Conservation (phyloP, 2,888 invertebrate species). For the Catonia carolina region DNA sequence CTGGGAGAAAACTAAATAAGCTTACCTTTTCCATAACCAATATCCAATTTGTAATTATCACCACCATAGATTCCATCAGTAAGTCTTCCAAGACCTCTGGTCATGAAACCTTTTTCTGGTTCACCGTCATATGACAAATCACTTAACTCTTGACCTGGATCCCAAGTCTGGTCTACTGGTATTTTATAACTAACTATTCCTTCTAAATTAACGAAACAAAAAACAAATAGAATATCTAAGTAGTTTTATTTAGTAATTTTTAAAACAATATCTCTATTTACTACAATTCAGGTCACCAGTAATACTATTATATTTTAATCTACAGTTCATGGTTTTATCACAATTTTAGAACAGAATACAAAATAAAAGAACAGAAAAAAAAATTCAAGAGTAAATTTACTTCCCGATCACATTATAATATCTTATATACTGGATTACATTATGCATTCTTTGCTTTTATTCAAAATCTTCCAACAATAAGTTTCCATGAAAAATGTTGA, state of each 20-base stretch:
- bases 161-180: constrained; percentile 50
- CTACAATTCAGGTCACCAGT: too few species aligned
- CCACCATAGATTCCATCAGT: constrained; percentile 58
- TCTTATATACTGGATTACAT: too few species aligned
- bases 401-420: too few species aligned
- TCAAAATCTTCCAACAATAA: too few species aligned
- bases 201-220: constrained; percentile 42
- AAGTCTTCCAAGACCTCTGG: constrained; percentile 61
- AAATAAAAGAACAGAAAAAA: too few species aligned
- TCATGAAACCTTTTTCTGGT: constrained; percentile 43
- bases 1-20: constrained; percentile 14
- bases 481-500: too few species aligned
- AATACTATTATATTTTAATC: too few species aligned
- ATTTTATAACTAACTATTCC: constrained; percentile 52
- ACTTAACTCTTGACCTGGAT: constrained; percentile 43
- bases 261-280: background rate
- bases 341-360: too few species aligned
- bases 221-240: background rate
- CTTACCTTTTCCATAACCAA: constrained; percentile 52
- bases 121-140: constrained; percentile 64
- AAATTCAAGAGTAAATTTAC: too few species aligned
- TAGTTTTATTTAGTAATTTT: background rate
- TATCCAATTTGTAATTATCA: constrained; percentile 55
- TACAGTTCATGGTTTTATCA: too few species aligned
- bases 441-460: too few species aligned